Base-by-base conservation (phyloP, 2,797 vertebrate species). In the Rhinatrema bivittatum region DNA sequence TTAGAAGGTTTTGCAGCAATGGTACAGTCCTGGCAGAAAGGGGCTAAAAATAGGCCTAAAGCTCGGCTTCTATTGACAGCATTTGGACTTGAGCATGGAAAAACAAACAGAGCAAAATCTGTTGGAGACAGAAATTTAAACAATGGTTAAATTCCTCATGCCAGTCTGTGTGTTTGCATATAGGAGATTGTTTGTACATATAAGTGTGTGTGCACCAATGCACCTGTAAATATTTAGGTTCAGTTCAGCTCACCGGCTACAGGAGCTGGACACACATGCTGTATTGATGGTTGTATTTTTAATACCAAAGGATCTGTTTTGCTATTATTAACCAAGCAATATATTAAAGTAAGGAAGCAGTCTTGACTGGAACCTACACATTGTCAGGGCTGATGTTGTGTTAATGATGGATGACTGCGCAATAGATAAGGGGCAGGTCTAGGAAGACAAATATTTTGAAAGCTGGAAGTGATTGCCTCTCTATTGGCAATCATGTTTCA, bases 51-150 rank as follows among this genome's bases (percentile, higher is more conserved):
- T 73, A 78, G 56, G 62, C 50, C 38, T 0, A 2, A 54, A 44
- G 65, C 54, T 46, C 36, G 9, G 5, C 45, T 59, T 64, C 59
- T 65, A 52, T 68, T 65, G 73, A 74, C 73, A 73, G 51, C 33
- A 20, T 48, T 73, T 70, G 68, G 69, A 63, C 57, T 58, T 36
- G 62, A 62, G 62, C 46, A 53, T 51, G 71, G 73, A 73, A 78
- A 78, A 76, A 73, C 57, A 74, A 78, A 78, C 64, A 74, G 61
- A 72, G 69, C 69, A 72, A 65, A 72, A 64, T 67, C 71, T 47
- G 15, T 53, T 29, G 3, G 5, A 50, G 36, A 37, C 14, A 22
- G 40, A 27, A 41, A 48, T 53, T 32, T 30, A 22, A 53, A 69
- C 36, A 9, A 53, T 36, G 32, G 55, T 43, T 56, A 20, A 55